Base-by-base conservation (phyloP, 1,140 invertebrate species). In the Daktulosphaira vitifoliae region DNA sequence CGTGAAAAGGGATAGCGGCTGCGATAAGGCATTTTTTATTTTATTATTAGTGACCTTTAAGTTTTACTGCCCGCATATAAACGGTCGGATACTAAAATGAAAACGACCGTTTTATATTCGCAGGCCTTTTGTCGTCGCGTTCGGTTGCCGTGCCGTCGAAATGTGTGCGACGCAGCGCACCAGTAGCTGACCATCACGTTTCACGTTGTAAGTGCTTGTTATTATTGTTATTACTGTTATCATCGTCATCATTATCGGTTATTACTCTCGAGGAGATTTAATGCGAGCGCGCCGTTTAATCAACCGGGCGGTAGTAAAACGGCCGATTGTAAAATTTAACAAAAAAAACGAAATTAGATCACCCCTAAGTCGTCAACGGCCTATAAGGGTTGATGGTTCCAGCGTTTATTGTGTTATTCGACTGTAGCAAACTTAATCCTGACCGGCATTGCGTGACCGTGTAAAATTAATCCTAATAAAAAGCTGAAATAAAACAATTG, bases 241-340 rank as follows among this genome's bases (percentile, higher is more conserved):
- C 25, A 44, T 33, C 39, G 39, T 16, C 15, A 25, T 62, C 56
- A 48, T 62, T 62, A 62, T 48, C 54, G 42, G 54, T 59, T 59
- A 59, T 59, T 62, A 48, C 42, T 33, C 25, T 3, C 42, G 13
- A 48, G 56, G 42, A 62, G 56, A 42, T 59, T 59, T 46, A 59
- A 59, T n/a, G 39, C 11, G n/a, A n/a, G n/a, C n/a, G 39, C 23
- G 54, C 16, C 54, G 54, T 59, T 59, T 59, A 59, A 59, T 59
- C 25, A 59, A 59, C 54, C 54, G 11, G 39, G 11, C 38, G 54
- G 54, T 29, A 59, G 54, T 59, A 59, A 59, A 59, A 59, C 54
- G 54, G 44, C 54, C 39, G 25, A 33, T 48, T 46, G 25, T 33
- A 48, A 48, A 59, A 59, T 59, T 13, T 20, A 46, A 59, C 39